phyloP scores from a whole-genome alignment of 2,888 invertebrate genomes.

The Torymus tubicola region DNA sequence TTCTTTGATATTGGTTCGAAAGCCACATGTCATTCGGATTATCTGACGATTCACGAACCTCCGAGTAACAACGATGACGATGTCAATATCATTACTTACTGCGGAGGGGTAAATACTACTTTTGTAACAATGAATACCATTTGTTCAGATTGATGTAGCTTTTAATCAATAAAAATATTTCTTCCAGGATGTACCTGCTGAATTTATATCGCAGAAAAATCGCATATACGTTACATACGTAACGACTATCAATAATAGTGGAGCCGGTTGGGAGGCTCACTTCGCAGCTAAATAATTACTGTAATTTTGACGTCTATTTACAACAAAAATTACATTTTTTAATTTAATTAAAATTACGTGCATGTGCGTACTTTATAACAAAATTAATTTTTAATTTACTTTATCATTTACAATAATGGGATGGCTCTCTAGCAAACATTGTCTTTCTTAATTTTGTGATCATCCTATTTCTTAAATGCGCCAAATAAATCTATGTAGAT shows the following conservation, averaged over 20 bases:
- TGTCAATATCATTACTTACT: conserved; percentile 69
- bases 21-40: conserved; percentile 81
- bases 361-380: too few relatives aligned
- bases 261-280: conserved; percentile 82
- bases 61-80: conserved; percentile 58
- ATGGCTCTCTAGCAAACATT: too few relatives aligned
- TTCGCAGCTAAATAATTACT: conserved; percentile 65
- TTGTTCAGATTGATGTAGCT: conserved; percentile 28
- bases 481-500: too few relatives aligned
- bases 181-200: conserved; percentile 79
- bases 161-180: conserved; percentile 49
- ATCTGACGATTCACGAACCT: conserved; percentile 81
- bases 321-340: neutral
- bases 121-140: too few relatives aligned
- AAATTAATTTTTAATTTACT: too few relatives aligned
- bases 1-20: conserved; percentile 82
- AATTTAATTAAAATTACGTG: too few relatives aligned
- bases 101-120: conserved; percentile 75
- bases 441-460: too few relatives aligned
- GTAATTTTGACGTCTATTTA: neutral
- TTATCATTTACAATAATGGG: too few relatives aligned
- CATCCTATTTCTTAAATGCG: too few relatives aligned
- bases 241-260: conserved; percentile 83
- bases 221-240: conserved; percentile 81
- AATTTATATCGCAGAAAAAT: conserved; percentile 78